phyloP scores from a whole-genome alignment of 2,113 vertebrate genomes.

The Edolisoma coerulescens region DNA sequence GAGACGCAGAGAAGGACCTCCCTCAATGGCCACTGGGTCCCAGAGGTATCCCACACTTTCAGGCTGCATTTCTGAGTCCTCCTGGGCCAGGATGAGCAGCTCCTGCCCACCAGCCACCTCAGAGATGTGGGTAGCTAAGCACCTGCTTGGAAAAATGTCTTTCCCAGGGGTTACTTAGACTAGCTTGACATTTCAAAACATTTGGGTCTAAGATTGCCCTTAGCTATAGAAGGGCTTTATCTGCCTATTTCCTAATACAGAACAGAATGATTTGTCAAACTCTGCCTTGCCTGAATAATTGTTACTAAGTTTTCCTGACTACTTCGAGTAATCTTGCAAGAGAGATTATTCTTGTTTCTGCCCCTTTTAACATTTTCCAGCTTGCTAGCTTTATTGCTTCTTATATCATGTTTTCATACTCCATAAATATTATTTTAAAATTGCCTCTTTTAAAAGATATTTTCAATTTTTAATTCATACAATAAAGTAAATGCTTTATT shows the following conservation, averaged over 20 bases:
- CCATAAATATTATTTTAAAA: background rate
- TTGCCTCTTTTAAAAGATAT: rapidly evolving
- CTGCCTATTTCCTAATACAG: background rate
- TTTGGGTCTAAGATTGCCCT: background rate
- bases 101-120: background rate
- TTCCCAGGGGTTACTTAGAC: background rate
- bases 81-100: background rate
- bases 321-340: background rate
- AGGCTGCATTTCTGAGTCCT: background rate
- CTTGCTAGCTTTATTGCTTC: background rate
- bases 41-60: rapidly evolving
- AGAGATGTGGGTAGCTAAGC: background rate
- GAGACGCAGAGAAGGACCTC: background rate
- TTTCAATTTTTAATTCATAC: background rate
- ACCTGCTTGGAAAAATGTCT: background rate
- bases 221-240: background rate
- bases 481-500: background rate
- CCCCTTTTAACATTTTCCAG: background rate
- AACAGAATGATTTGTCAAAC: background rate
- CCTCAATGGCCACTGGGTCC: background rate
- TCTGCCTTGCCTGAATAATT: background rate
- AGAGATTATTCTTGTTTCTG: background rate
- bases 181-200: background rate
- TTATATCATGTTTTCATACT: background rate
- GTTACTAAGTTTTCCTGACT: background rate